These are phyloP conservation scores for Cervus canadensis DNA, from an alignment of 2,113 vertebrate species.

Conservation along the genomic window DNA sequence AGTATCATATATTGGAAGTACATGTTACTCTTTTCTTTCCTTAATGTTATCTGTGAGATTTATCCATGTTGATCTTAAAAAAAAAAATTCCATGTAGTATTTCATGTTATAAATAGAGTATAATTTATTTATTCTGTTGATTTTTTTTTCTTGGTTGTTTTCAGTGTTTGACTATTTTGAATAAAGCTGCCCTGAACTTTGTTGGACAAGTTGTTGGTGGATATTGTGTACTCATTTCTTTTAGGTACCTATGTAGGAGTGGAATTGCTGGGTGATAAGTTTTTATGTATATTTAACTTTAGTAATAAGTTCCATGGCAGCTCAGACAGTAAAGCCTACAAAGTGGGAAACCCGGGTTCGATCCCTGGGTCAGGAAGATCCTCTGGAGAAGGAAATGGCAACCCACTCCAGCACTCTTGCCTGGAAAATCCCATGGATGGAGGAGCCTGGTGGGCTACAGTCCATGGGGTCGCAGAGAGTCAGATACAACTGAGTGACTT, in stretches of 20 bases:
- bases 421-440: not conserved
- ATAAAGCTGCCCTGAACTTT: not conserved
- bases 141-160: conserved; percentile 20
- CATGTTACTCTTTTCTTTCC: not conserved
- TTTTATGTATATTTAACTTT: not conserved
- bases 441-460: not conserved
- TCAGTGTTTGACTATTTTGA: not conserved
- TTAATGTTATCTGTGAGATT: not conserved
- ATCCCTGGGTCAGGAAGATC: not conserved
- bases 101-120: conserved; percentile 17
- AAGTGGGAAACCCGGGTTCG: not conserved
- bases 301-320: not conserved
- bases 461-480: not conserved
- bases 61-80: not conserved
- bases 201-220: not conserved
- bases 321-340: not conserved
- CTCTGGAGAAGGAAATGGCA: no score
- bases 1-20: not conserved
- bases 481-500: not conserved
- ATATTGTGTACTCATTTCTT: not conserved
- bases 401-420: not conserved
- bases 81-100: not conserved
- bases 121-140: not conserved
- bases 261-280: not conserved
- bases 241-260: not conserved